phyloP scores from a whole-genome alignment of 2,113 vertebrate species.

The Semnornis frantzii region DNA sequence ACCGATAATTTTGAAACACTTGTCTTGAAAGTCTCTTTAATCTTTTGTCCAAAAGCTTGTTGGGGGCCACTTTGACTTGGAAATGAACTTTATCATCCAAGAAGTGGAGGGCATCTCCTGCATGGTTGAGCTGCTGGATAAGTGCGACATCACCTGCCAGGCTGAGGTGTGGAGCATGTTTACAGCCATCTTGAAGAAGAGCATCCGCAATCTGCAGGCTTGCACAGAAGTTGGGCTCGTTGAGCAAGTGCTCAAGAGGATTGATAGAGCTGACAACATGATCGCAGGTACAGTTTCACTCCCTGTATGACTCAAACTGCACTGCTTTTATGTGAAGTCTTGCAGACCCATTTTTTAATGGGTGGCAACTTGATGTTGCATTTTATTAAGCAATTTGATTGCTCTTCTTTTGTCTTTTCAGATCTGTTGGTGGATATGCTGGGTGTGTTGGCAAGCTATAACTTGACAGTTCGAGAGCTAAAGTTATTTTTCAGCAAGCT shows the following conservation, averaged over 20 bases:
- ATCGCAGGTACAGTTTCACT: constrained; percentile 86
- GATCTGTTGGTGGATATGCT: constrained; percentile 97
- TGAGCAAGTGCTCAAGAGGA: constrained; percentile 86
- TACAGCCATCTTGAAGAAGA: constrained; percentile 96
- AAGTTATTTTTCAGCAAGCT: constrained; percentile 98
- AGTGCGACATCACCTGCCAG: constrained; percentile 92
- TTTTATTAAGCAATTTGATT: neutral
- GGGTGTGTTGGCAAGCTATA: constrained; percentile 95
- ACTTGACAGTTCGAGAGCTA: constrained; percentile 94
- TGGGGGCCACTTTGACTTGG: constrained; percentile 94
- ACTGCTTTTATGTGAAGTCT: neutral
- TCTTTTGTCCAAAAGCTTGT: constrained; percentile 82
- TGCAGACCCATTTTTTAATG: neutral
- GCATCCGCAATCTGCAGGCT: constrained; percentile 91
- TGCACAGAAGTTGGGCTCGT: constrained; percentile 93
- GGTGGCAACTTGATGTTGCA: neutral
- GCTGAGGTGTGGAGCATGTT: constrained; percentile 99
- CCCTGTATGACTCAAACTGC: neutral
- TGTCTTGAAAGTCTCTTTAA: neutral
- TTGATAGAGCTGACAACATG: constrained; percentile 88
- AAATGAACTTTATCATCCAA: constrained; percentile 99
- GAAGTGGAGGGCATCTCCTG: constrained; percentile 91
- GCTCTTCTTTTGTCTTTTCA: constrained; percentile 62
- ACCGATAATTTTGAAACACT: neutral
- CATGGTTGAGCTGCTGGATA: constrained; percentile 94